Base-by-base conservation (phyloP, 2,113 vertebrate genomes). In the Trogon surrucura region DNA sequence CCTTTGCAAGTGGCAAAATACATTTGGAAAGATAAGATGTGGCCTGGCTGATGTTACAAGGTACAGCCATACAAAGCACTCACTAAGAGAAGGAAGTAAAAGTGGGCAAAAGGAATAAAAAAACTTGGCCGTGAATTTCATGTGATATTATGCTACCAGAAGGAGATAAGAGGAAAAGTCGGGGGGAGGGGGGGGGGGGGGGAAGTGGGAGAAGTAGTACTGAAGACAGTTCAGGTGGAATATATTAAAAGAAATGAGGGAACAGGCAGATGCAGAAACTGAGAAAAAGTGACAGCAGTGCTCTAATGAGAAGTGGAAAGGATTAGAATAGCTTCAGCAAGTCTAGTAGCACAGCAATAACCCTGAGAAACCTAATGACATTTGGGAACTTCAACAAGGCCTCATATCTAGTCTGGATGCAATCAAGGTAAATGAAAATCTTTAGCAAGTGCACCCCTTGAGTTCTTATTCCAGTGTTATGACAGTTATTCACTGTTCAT, bases 341-440 rank as follows among this genome's bases (percentile, higher is more conserved):
- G 47, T 58, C 88, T 61, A 84, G 85, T 30, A 92, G 82, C 61
- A 71, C 5, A 73, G 70, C 61, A 89, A 56, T 78, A 95, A 86
- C 73, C 92, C 67, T 80, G 75, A 91, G 77, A 96, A 97, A 91
- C 48, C 86, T 96, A 94, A 83, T 95, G 93, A 95, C 88, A 67
- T 84, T 85, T 95, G 95, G 88, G 91, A 97, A 70, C 87, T 95
- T 81, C 94, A 96, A 80, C 94, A 97, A 96, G 75, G 38, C 45
- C 87, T 96, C 44, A 4, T 72, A 72, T 81, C 54, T 80, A 88
- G 90, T 93, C 84, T 89, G 95, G 62, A 93, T 91, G 89, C 85
- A 94, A 93, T 82, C 50, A 84, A 88, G 89, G 34, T 93, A 96
- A 96, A 94, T 91, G 88, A 88, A 93, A 97, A 95, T 91, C 91